Evolutionary conservation across 2,888 invertebrate species (phyloP).

Genomic region (Synergus itoensis): DNA sequence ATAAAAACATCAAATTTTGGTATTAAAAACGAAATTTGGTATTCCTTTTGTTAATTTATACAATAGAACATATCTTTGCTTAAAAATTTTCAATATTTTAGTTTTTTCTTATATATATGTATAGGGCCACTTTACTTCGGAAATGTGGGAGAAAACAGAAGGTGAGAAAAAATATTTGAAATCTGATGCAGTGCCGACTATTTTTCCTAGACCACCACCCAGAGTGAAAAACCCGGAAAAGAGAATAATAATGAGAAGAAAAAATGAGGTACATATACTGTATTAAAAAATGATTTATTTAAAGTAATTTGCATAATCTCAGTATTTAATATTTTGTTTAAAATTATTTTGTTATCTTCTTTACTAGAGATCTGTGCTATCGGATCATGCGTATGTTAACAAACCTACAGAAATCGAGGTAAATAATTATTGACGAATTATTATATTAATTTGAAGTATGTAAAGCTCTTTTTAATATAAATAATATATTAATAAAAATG

Average conservation of each 20-base stretch:
- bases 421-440: neutral
- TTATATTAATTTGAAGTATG: neutral
- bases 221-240: neutral
- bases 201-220: neutral
- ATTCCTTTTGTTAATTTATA: too few species aligned
- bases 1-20: neutral
- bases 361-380: neutral
- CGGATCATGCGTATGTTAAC: neutral
- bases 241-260: neutral
- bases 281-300: neutral
- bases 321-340: too few species aligned
- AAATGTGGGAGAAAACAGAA: neutral
- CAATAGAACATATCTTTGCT: too few species aligned
- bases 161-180: neutral
- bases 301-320: too few species aligned
- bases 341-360: neutral
- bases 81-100: too few species aligned
- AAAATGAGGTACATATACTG: neutral
- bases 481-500: too few species aligned
- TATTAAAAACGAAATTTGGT: too few species aligned
- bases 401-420: neutral
- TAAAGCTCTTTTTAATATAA: neutral
- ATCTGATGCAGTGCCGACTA: neutral
- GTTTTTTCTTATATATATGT: neutral
- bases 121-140: neutral